Evolutionary conservation across 2,113 vertebrate genomes (phyloP).

Genomic region (Geococcyx californianus): DNA sequence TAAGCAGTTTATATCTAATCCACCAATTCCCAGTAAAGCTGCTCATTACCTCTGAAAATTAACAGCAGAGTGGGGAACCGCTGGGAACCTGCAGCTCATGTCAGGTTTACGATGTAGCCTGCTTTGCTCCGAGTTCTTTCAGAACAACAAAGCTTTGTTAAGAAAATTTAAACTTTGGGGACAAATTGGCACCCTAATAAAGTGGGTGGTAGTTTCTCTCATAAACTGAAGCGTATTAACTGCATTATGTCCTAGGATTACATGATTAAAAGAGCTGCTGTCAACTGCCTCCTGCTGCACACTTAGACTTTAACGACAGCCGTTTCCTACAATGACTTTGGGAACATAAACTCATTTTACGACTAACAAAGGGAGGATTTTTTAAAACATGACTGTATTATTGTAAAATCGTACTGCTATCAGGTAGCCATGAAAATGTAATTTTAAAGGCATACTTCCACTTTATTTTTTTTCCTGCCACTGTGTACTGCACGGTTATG

Average conservation of each 20-base stretch:
- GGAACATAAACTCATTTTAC: slow-evolving; percentile 6
- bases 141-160: not conserved
- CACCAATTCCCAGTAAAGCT: not conserved
- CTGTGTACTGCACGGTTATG: not conserved
- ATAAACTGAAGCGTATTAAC: not conserved
- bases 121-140: not conserved
- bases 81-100: not conserved
- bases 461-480: not conserved
- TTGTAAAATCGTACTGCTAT: not conserved
- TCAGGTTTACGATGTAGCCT: not conserved
- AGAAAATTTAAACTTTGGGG: not conserved
- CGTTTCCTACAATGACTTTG: not conserved
- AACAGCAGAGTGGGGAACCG: not conserved
- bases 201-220: not conserved
- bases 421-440: not conserved
- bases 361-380: not conserved
- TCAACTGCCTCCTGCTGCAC: not conserved
- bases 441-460: not conserved
- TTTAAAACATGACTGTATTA: not conserved
- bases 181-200: not conserved
- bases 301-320: not conserved
- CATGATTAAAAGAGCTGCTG: not conserved
- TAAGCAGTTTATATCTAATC: not conserved
- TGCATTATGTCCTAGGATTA: not conserved
- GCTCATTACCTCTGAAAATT: not conserved